These are phyloP conservation scores for Melitaea athalia DNA, from an alignment of 2,888 invertebrate species.

Conservation along the genomic window DNA sequence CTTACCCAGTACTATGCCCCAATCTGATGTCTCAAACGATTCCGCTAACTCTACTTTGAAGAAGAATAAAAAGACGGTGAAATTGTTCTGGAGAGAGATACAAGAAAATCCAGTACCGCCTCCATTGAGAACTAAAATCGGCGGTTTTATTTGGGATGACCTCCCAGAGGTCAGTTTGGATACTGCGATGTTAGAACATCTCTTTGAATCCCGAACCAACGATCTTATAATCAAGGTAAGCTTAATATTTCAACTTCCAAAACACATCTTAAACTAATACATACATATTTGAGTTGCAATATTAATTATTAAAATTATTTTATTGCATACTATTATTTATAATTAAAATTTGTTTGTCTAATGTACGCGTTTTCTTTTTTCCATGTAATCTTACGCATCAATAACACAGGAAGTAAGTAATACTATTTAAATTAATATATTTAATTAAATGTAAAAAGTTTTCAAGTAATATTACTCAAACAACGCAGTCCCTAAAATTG, in stretches of 20 bases:
- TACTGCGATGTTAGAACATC: slow-evolving; percentile 95
- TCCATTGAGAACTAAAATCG: slow-evolving; percentile 81
- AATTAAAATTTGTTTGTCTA: background rate
- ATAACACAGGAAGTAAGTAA: slow-evolving; percentile 61
- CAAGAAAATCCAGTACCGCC: slow-evolving; percentile 86
- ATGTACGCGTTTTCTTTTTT: slow-evolving; percentile 45
- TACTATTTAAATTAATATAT: slow-evolving; percentile 16
- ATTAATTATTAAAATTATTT: background rate
- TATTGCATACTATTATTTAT: background rate
- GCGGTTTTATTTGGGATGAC: slow-evolving; percentile 95
- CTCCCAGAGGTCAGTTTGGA: slow-evolving; percentile 92
- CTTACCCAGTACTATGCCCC: slow-evolving; percentile 59
- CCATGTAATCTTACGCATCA: slow-evolving; percentile 42
- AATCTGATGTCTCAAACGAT: slow-evolving; percentile 66
- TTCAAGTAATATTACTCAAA: background rate
- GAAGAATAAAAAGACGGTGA: slow-evolving; percentile 97
- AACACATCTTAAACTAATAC: background rate
- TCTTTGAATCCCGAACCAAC: slow-evolving; percentile 98
- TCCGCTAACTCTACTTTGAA: slow-evolving; percentile 82
- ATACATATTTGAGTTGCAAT: background rate
- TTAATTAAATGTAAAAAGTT: background rate
- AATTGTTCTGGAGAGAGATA: slow-evolving; percentile 98
- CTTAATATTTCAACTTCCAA: background rate
- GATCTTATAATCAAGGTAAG: slow-evolving; percentile 93
- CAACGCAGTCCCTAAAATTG: too few species aligned